These are phyloP conservation scores for Rhabdomys dilectus DNA, from an alignment of 2,113 vertebrate genomes.

Conservation along the genomic window DNA sequence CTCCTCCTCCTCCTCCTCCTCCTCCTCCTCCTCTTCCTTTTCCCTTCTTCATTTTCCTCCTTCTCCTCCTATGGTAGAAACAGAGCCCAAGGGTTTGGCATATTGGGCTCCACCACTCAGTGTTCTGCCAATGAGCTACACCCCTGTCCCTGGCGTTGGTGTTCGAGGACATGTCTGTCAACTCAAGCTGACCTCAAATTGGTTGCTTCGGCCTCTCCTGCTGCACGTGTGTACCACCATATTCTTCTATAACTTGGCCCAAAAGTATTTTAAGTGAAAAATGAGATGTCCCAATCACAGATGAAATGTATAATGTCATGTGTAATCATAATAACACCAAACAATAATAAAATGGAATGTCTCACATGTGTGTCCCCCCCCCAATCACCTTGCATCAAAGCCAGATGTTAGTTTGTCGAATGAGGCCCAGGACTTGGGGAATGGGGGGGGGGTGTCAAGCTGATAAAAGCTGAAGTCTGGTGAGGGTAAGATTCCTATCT, in stretches of 20 bases:
- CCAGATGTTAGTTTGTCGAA: too few relatives aligned
- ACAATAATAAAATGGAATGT: not conserved
- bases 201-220: not conserved
- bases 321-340: not conserved
- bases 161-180: not conserved
- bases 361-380: not conserved
- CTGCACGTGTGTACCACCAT: not conserved
- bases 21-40: rapidly evolving
- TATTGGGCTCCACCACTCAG: not conserved
- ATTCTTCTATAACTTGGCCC: constrained; percentile 1
- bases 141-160: too few relatives aligned
- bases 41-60: not conserved
- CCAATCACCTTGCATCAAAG: not conserved
- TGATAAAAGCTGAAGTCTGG: not conserved
- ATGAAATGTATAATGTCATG: not conserved
- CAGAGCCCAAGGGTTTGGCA: not conserved
- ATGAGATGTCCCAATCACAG: not conserved
- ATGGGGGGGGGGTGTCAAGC: rapidly evolving
- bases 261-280: constrained; percentile 13
- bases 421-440: not conserved
- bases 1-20: not conserved
- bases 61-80: not conserved
- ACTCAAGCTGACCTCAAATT: not conserved
- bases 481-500: not conserved
- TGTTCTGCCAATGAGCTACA: not conserved